Evolutionary conservation across 1,140 invertebrate genomes (phyloP).

Genomic region (Trichogramma pretiosum): DNA sequence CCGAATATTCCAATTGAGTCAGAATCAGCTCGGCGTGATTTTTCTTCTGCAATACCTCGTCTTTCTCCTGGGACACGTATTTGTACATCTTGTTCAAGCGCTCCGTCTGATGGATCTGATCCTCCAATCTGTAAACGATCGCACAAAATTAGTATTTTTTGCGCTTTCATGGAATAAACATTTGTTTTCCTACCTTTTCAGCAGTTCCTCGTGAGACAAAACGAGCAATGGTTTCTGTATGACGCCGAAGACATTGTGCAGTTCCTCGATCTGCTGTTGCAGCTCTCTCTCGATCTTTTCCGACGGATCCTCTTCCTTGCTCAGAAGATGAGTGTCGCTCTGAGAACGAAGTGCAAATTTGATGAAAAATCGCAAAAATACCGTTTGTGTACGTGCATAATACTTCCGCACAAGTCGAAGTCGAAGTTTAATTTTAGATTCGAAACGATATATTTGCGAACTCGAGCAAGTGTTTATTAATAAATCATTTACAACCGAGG

Average conservation of each 20-base stretch:
- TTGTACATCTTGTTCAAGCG: conserved; percentile 44
- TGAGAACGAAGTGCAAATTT: conserved; percentile 24
- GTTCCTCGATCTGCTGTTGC: conserved; percentile 37
- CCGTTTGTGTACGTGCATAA: neutral
- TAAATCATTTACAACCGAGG: no score
- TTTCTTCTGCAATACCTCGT: conserved; percentile 45
- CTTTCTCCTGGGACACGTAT: conserved; percentile 42
- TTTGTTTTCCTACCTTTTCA: conserved; percentile 38
- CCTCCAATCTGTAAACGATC: conserved; percentile 50
- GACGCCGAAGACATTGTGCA: conserved; percentile 44
- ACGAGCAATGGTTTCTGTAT: conserved; percentile 38
- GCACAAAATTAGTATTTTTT: no score
- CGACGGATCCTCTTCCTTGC: conserved; percentile 30
- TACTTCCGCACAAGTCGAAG: no score
- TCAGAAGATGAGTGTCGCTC: conserved; percentile 39
- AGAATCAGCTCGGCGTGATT: conserved; percentile 49
- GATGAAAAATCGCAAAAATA: neutral
- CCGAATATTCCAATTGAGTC: conserved; percentile 48
- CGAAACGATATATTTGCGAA: no score
- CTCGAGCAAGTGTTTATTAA: no score
- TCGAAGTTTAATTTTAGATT: no score
- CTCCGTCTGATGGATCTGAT: conserved; percentile 47
- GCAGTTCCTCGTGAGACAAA: conserved; percentile 41
- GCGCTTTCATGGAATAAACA: no score
- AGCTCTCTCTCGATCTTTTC: conserved; percentile 40